Evolutionary conservation across 2,113 vertebrate species (phyloP).

Genomic region (Semicossyphus pulcher): DNA sequence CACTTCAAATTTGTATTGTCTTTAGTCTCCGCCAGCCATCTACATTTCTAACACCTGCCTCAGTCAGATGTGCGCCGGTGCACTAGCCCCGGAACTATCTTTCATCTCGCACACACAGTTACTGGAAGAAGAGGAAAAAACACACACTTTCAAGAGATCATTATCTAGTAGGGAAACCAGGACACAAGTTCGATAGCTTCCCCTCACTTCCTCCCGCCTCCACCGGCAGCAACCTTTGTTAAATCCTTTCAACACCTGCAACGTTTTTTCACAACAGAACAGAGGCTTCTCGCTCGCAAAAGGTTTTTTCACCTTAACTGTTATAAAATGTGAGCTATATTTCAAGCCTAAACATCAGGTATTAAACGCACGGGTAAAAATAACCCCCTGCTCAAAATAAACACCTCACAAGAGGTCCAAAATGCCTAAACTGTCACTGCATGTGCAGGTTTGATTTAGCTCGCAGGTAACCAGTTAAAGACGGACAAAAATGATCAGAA

Average conservation of each 20-base stretch:
- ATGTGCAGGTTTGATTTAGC: neutral
- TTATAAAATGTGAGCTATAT: constrained; percentile 18
- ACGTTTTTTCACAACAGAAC: constrained; percentile 58
- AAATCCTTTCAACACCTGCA: constrained; percentile 78
- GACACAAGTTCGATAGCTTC: constrained; percentile 81
- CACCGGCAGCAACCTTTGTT: constrained; percentile 78
- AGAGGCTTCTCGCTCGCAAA: constrained; percentile 37
- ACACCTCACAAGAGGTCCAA: neutral
- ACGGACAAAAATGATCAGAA: too few relatives aligned
- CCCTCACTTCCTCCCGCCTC: constrained; percentile 65
- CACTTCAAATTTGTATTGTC: constrained; percentile 99
- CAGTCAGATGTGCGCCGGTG: constrained; percentile 87
- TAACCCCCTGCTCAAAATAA: neutral
- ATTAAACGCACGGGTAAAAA: constrained; percentile 21
- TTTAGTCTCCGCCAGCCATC: constrained; percentile 97
- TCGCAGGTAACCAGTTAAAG: too few relatives aligned
- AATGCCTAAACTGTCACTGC: neutral
- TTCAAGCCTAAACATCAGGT: constrained; percentile 14
- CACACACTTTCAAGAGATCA: constrained; percentile 87
- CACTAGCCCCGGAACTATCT: constrained; percentile 86
- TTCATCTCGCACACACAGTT: constrained; percentile 89
- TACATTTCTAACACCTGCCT: constrained; percentile 99
- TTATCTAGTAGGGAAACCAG: constrained; percentile 86
- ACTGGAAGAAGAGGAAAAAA: constrained; percentile 80
- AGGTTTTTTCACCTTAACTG: constrained; percentile 44